Evolutionary conservation across 1,140 invertebrate genomes (phyloP), one percentile per base, ranked within the genome.

Genomic region (Palaemon carinicauda): DNA sequence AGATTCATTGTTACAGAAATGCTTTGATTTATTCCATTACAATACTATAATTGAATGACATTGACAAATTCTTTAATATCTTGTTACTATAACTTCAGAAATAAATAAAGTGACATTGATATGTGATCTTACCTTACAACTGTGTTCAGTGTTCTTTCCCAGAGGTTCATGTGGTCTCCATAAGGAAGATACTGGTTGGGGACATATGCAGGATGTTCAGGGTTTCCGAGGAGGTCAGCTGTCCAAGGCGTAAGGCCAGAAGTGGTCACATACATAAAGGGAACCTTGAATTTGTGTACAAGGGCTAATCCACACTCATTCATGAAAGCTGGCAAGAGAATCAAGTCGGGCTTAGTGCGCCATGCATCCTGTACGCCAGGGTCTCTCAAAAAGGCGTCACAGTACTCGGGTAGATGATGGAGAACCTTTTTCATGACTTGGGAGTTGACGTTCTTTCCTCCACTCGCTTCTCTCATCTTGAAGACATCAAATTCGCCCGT

Each of bases 271-370:
- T 89, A 91, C 3, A 96, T 93, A 5, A 94, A 92, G 0, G 95
- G 95, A 5, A 93, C 93, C 80, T 94, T 91, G 29, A 94, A 92
- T 88, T 94, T 93, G 80, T 90, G 89, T 1, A 90, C 90, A n/a
- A 91, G 89, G 5, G 90, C 90, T 17, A 91, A 69, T 14, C 90
- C 87, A 74, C 90, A 90, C 79, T 91, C 91, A 73, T 89, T 90
- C 84, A 90, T 90, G 77, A 91, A 89, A 12, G 87, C 87, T 9
- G 90, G 90, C 12, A 91, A 74, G 17, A 91, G 88, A 3, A 91
- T 89, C 1, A 91, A 65, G 82, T 91, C 91, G 60, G 90, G 91
- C 51, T 89, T 89, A 19, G 78, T 51, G n/a, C 53, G 19, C 80
- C 84, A 89, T n/a, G 82, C 86, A n/a, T 21, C 78, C 73, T 88